A percentile compares a stretch with the other conserved stretches of the same genome.
These are phyloP conservation scores for Aphidoletes aphidimyza DNA, from an alignment of 2,888 invertebrate species.

Conservation along the genomic window DNA sequence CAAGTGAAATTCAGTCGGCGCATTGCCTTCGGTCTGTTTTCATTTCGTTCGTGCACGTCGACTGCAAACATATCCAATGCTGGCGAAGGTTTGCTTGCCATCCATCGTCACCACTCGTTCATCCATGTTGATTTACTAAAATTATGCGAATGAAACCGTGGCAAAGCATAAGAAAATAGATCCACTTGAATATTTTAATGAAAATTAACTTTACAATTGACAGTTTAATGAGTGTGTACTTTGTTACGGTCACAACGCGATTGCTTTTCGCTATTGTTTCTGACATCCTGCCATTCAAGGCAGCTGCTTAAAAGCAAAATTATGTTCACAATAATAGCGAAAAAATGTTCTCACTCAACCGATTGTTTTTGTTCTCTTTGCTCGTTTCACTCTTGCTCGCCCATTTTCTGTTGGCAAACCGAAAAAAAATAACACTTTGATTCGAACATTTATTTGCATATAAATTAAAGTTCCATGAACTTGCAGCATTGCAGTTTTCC, in stretches of 20 bases:
- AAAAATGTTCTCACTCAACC: not conserved
- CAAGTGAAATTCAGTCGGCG: conserved; percentile 13
- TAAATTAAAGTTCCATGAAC: conserved; percentile 4
- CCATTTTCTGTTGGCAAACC: too few relatives aligned
- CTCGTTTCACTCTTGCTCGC: not conserved
- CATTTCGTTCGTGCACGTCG: not conserved
- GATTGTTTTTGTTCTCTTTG: not conserved
- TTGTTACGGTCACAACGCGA: conserved; percentile 37
- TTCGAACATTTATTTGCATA: conserved; percentile 46
- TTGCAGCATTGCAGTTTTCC: not conserved
- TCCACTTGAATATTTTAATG: conserved; percentile 51
- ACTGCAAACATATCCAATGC: not conserved
- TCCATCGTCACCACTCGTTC: too few relatives aligned
- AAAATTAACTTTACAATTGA: conserved; percentile 51
- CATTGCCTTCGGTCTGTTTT: not conserved
- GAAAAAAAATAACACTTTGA: not conserved
- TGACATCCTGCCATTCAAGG: conserved; percentile 10
- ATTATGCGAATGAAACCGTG: not conserved
- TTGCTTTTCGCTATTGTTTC: conserved; percentile 31
- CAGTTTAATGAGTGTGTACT: conserved; percentile 46
- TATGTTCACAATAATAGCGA: conserved; percentile 27
- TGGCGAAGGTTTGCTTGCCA: too few relatives aligned
- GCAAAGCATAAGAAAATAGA: conserved; percentile 23
- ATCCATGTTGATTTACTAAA: not conserved
- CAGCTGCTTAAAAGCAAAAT: conserved; percentile 26